Conservation (phyloP, 2,888 invertebrate species). For the Eulithis prunata region DNA sequence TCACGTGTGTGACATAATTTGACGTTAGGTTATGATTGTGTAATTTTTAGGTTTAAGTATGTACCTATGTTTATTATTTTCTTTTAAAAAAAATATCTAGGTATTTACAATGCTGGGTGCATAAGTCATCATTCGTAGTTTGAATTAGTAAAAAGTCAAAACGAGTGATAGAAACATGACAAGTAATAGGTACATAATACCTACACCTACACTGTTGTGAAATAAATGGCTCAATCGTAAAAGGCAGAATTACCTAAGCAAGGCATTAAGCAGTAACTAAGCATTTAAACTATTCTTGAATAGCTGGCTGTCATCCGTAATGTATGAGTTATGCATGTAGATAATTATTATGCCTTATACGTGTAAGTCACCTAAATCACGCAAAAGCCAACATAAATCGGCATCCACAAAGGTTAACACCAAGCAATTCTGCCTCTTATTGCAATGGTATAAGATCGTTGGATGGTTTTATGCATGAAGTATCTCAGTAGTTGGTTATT, state of each 20-base stretch:
- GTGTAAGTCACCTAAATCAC: conserved; percentile 40
- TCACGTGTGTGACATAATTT: too few species aligned
- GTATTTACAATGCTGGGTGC: too few species aligned
- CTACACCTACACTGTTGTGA: background rate
- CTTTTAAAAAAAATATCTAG: too few species aligned
- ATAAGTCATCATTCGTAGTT: too few species aligned
- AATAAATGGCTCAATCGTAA: background rate
- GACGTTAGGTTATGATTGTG: too few species aligned
- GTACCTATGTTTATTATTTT: too few species aligned
- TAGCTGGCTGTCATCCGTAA: conserved; percentile 32
- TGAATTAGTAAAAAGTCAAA: background rate
- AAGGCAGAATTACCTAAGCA: conserved; percentile 16
- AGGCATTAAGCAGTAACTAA: conserved; percentile 8
- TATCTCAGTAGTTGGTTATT: conserved; percentile 19
- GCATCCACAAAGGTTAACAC: background rate
- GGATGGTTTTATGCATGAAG: conserved; percentile 3
- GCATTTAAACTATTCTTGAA: conserved; percentile 25
- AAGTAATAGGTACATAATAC: too few species aligned
- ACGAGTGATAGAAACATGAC: too few species aligned
- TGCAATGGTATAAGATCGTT: background rate
- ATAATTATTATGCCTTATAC: conserved; percentile 35
- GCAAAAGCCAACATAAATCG: conserved; percentile 10
- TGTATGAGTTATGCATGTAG: conserved; percentile 31
- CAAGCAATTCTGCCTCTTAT: conserved; percentile 19
- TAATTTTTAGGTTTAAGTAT: too few species aligned